Conservation (phyloP, 2,888 invertebrate species). For the Macaria notata region DNA sequence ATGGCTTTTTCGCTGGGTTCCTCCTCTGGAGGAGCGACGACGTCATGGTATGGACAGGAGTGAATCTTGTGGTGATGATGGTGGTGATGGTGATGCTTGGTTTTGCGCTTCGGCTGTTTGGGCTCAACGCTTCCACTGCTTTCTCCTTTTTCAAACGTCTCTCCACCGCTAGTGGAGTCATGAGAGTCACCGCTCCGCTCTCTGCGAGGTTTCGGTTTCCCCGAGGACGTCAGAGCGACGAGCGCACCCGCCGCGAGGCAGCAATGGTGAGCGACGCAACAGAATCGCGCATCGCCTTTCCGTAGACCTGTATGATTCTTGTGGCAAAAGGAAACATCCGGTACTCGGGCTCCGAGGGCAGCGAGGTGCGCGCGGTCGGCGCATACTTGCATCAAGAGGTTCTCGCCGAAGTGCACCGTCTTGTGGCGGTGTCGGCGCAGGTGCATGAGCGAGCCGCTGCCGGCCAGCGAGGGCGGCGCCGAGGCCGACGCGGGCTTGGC, state of each 20-base stretch:
- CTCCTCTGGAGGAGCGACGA: slow-evolving; percentile 62
- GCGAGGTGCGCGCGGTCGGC: slow-evolving; percentile 84
- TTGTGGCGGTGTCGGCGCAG: slow-evolving; percentile 88
- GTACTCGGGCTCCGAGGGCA: slow-evolving; percentile 74
- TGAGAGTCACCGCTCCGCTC: slow-evolving; percentile 75
- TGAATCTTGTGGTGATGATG: slow-evolving; percentile 74
- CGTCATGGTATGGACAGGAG: slow-evolving; percentile 72
- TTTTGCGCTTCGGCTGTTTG: slow-evolving; percentile 62
- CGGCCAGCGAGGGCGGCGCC: slow-evolving; percentile 80
- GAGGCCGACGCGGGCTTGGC: slow-evolving; percentile 79
- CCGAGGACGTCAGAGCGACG: slow-evolving; percentile 64
- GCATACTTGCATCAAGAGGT: slow-evolving; percentile 87
- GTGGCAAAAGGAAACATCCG: slow-evolving; percentile 77
- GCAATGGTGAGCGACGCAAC: slow-evolving; percentile 78
- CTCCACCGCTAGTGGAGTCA: slow-evolving; percentile 66
- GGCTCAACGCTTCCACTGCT: slow-evolving; percentile 48
- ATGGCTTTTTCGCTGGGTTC: slow-evolving; percentile 62
- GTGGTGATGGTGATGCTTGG: slow-evolving; percentile 66
- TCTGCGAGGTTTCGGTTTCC: slow-evolving; percentile 62
- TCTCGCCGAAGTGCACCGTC: slow-evolving; percentile 90
- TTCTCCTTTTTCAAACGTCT: slow-evolving; percentile 68
- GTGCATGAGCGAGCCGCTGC: slow-evolving; percentile 79
- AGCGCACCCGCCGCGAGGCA: slow-evolving; percentile 72
- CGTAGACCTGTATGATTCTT: slow-evolving; percentile 70
- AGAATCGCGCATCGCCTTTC: slow-evolving; percentile 71